These are phyloP conservation scores for Aspidapion aeneum DNA, from an alignment of 2,888 invertebrate species.

Conservation along the genomic window DNA sequence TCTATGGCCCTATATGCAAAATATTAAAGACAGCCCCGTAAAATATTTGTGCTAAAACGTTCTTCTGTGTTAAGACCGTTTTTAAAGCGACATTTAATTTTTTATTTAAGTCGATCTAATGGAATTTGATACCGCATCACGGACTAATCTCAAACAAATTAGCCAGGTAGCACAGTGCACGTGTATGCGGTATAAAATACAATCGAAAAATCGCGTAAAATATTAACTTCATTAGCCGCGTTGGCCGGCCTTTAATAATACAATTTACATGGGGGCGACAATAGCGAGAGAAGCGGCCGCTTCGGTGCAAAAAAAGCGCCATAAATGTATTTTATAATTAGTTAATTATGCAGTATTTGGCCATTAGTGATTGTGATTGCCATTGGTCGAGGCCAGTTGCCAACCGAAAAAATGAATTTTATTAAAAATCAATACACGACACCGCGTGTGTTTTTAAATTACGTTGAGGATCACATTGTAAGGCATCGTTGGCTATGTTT, in stretches of 20 bases:
- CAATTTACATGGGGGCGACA: conserved; percentile 31
- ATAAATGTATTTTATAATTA: conserved; percentile 49
- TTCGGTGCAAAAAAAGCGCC: conserved; percentile 35
- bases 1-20: too few species aligned
- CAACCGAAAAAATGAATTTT: conserved; percentile 51
- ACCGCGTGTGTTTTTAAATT: conserved; percentile 51
- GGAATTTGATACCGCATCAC: too few species aligned
- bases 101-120: too few species aligned
- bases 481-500: conserved; percentile 36
- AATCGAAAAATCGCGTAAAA: conserved; percentile 34
- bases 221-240: conserved; percentile 32
- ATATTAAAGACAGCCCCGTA: too few species aligned
- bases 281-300: not conserved
- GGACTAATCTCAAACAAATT: too few species aligned
- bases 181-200: too few species aligned
- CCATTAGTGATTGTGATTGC: conserved; percentile 47
- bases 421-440: conserved; percentile 51
- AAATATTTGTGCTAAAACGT: too few species aligned
- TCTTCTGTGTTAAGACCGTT: too few species aligned
- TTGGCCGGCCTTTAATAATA: conserved; percentile 32
- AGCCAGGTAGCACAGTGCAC: too few species aligned
- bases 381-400: conserved; percentile 47
- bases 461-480: conserved; percentile 39
- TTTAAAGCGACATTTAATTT: too few species aligned
- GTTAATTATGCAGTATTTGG: conserved; percentile 49